Evolutionary conservation across 2,797 vertebrate genomes (phyloP).

Genomic region (Microctenopoma stevenorrisi): DNA sequence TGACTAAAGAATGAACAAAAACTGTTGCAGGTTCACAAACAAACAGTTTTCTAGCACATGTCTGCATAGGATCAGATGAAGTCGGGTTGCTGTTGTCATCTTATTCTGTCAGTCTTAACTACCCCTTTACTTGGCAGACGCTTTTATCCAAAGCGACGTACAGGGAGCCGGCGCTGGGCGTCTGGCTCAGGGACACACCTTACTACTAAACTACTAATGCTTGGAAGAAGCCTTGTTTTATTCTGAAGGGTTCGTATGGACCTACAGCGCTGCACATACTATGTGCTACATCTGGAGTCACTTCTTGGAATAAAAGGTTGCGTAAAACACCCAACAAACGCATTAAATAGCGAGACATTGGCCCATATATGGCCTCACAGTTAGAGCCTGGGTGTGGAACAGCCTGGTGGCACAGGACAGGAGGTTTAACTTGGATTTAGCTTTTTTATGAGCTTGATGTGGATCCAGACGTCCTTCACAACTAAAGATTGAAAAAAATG

Average conservation of each 20-base stretch:
- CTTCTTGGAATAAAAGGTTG: conserved; percentile 37
- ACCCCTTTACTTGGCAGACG: too few relatives aligned
- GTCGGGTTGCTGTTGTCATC: too few relatives aligned
- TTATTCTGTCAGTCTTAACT: too few relatives aligned
- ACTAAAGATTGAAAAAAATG: too few relatives aligned
- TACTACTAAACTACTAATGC: not conserved
- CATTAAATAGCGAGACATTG: conserved; percentile 2
- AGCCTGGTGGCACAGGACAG: conserved; percentile 12
- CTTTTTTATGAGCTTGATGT: conserved; percentile 12
- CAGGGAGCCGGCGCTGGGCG: too few relatives aligned
- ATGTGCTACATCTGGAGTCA: conserved; percentile 44
- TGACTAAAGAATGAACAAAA: too few relatives aligned
- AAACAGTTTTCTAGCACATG: too few relatives aligned
- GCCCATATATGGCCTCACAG: conserved; percentile 22
- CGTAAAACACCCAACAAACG: conserved; percentile 43
- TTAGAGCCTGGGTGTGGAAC: not conserved
- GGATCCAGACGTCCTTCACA: not conserved
- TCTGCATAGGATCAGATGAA: not conserved
- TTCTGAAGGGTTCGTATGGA: conserved; percentile 4
- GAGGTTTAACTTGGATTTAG: not conserved
- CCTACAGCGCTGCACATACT: conserved; percentile 18
- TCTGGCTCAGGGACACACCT: too few relatives aligned
- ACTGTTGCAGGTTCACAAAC: too few relatives aligned
- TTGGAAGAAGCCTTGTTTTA: not conserved
- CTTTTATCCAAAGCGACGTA: too few relatives aligned